A percentile compares a stretch with the other conserved stretches of the same genome.
phyloP scores from a whole-genome alignment of 37 sponge, comb jelly and placozoan genomes.

The Ianthella basta region DNA sequence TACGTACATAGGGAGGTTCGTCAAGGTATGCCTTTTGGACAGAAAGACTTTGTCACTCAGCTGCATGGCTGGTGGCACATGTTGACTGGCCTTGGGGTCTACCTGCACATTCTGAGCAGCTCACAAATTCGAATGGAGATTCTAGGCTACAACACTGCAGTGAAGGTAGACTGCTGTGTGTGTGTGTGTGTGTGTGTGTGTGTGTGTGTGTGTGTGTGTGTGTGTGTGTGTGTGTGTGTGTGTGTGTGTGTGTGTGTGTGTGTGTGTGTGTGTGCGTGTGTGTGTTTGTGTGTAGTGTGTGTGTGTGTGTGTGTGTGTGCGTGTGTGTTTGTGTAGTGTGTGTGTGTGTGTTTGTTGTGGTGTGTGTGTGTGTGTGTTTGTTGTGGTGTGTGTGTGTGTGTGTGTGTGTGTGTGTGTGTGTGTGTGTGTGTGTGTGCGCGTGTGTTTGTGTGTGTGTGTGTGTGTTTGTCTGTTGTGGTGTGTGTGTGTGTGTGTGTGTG shows the following conservation, averaged over 20 bases:
- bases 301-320: not conserved
- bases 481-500: not conserved
- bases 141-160: constrained; percentile 16
- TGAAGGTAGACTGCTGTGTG: constrained; percentile 31
- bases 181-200: constrained; percentile 10
- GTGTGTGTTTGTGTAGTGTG: not conserved
- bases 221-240: constrained; percentile 24
- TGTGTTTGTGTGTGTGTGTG: constrained; percentile 23
- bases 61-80: constrained; percentile 92
- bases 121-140: constrained; percentile 48
- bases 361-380: too few species aligned
- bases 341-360: too few species aligned
- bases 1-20: constrained; percentile 42
- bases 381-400: too few species aligned
- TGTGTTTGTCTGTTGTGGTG: constrained; percentile 6
- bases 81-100: constrained; percentile 71
- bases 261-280: not conserved
- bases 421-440: constrained; percentile 24
- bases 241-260: constrained; percentile 29
- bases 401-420: constrained; percentile 5
- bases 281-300: not conserved
- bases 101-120: constrained; percentile 66
- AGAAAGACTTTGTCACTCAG: constrained; percentile 46
- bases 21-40: not conserved
- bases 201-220: not conserved